Evolutionary conservation across 2,113 vertebrate species (phyloP).

Genomic region (Delphinapterus leucas): DNA sequence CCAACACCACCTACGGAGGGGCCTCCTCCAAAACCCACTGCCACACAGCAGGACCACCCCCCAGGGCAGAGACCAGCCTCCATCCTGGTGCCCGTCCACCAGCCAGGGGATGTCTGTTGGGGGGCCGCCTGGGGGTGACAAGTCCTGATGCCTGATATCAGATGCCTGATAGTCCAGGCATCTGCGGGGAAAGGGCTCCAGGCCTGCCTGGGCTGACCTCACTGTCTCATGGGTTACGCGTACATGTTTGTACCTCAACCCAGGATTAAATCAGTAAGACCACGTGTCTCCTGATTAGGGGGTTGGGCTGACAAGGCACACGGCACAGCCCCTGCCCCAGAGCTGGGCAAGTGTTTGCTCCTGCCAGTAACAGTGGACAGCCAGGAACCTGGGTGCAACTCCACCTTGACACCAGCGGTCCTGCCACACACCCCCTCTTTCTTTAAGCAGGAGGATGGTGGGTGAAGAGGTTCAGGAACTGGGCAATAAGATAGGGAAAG

Average conservation of each 20-base stretch:
- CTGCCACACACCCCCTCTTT: not conserved
- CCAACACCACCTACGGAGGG: not conserved
- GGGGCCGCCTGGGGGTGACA: fast-evolving
- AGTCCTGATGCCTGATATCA: too few species aligned
- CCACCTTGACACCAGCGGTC: too few species aligned
- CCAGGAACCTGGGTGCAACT: not conserved
- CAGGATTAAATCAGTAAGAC: not conserved
- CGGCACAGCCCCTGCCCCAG: not conserved
- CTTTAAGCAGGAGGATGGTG: not conserved
- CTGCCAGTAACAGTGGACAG: fast-evolving
- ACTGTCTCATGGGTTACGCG: not conserved
- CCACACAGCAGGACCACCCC: not conserved
- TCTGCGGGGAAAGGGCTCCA: not conserved
- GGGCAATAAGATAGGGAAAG: not conserved
- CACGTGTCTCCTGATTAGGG: not conserved
- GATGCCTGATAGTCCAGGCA: not conserved
- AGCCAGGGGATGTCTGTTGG: not conserved
- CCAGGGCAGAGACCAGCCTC: not conserved
- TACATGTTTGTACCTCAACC: too few species aligned
- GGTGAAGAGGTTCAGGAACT: too few species aligned
- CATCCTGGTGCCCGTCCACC: not conserved
- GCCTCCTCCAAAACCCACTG: not conserved
- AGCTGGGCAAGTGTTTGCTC: not conserved
- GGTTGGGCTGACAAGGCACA: not conserved
- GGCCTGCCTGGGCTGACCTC: not conserved